Percentiles rank a stretch among this genome's conserved stretches.
Conservation (phyloP, 2,113 vertebrate species). For the Onychorhynchus coronatus region DNA sequence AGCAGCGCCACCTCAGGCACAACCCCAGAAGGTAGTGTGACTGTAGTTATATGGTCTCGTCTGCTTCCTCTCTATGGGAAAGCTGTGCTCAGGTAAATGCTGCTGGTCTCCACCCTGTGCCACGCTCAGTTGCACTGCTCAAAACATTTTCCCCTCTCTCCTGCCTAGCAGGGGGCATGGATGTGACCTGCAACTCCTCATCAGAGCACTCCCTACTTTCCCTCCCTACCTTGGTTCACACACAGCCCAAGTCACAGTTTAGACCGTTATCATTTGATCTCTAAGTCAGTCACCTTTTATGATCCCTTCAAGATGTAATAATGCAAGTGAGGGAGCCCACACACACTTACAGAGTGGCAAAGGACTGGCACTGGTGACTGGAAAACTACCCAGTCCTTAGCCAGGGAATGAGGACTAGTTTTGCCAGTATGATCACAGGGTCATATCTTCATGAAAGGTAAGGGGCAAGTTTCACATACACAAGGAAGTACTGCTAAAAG, state of each 20-base stretch:
- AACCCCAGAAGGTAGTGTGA: not conserved
- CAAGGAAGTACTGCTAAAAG: not conserved
- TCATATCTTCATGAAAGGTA: not conserved
- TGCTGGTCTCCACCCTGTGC: not conserved
- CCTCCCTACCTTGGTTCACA: not conserved
- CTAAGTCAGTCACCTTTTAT: not conserved
- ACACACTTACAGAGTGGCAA: not conserved
- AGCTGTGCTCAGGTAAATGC: not conserved
- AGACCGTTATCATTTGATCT: not conserved
- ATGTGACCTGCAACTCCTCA: not conserved
- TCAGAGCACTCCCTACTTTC: not conserved
- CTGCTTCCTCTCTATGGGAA: not conserved
- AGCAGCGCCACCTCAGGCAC: not conserved
- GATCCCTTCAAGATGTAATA: not conserved
- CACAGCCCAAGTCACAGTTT: not conserved
- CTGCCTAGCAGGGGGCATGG: not conserved
- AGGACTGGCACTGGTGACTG: not conserved
- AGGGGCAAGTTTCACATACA: not conserved
- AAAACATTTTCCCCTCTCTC: not conserved
- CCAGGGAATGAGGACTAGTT: not conserved
- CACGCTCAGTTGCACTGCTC: not conserved
- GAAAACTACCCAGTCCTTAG: not conserved
- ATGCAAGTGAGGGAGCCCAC: not conserved
- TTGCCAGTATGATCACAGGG: not conserved
- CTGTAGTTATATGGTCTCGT: not conserved